Percentiles rank a stretch among this genome's conserved stretches.
These are phyloP conservation scores for Melanostigma gelatinosum DNA, from an alignment of 2,113 vertebrate species.

Conservation along the genomic window DNA sequence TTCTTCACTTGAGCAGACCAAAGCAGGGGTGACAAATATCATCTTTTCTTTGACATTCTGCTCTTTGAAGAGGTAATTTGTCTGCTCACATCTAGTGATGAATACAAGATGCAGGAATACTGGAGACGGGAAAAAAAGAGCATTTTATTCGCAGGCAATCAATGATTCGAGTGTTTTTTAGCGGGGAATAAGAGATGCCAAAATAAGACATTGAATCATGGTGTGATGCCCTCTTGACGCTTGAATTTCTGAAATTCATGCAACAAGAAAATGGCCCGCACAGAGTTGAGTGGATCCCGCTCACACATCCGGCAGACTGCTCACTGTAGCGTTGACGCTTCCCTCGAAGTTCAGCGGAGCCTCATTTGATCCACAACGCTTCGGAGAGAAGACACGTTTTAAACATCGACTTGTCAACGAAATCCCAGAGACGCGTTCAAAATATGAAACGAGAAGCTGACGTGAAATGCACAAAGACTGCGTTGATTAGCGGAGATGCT, in stretches of 20 bases:
- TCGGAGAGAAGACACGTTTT: slow-evolving; percentile 22
- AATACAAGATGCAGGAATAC: not conserved
- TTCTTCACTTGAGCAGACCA: not conserved
- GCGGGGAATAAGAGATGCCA: not conserved
- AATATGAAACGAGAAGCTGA: not conserved
- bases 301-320: slow-evolving; percentile 13
- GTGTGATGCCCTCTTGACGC: not conserved
- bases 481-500: not conserved
- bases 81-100: not conserved
- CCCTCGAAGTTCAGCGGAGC: slow-evolving; percentile 3
- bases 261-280: not conserved
- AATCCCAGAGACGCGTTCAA: not conserved
- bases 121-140: not conserved
- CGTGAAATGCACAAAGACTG: not conserved
- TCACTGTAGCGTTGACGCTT: slow-evolving; percentile 19
- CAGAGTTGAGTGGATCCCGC: not conserved
- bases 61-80: not conserved
- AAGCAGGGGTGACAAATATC: not conserved
- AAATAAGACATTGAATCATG: not conserved
- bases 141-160: too few species aligned
- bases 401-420: slow-evolving; percentile 38
- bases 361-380: slow-evolving; percentile 32
- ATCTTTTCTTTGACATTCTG: not conserved
- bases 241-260: not conserved
- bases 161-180: not conserved